phyloP scores from a whole-genome alignment of 2,888 invertebrate genomes.

The Lysandra bellargus region DNA sequence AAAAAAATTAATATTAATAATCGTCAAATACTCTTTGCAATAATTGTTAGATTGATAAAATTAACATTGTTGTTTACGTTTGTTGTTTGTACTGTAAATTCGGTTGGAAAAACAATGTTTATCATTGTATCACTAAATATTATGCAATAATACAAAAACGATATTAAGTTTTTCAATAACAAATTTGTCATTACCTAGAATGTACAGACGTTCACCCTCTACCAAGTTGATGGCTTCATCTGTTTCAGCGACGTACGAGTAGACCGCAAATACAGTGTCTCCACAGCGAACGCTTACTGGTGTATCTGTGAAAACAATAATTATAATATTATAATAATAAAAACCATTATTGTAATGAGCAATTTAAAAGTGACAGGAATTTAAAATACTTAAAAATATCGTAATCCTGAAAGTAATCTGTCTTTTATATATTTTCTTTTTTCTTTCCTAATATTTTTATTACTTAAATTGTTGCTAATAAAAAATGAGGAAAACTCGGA shows the following conservation, averaged over 20 bases:
- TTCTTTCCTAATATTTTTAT: too few species aligned
- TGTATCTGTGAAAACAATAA: constrained; percentile 52
- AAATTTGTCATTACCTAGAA: constrained; percentile 81
- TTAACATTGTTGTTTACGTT: too few species aligned
- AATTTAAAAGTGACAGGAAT: too few species aligned
- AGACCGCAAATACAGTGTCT: constrained; percentile 90
- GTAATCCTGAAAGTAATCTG: too few species aligned
- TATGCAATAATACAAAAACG: too few species aligned
- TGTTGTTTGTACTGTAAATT: too few species aligned
- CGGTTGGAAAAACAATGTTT: neutral
- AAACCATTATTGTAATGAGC: neutral
- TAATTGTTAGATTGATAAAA: neutral
- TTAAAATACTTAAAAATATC: too few species aligned
- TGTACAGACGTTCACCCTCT: constrained; percentile 93
- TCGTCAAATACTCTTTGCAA: neutral
- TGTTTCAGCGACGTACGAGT: constrained; percentile 91
- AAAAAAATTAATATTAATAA: neutral
- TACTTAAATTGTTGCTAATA: neutral
- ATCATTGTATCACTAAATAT: neutral
- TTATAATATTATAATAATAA: neutral
- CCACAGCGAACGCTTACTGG: constrained; percentile 83
- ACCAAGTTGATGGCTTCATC: constrained; percentile 93
- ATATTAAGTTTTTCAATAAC: too few species aligned
- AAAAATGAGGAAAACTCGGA: neutral
- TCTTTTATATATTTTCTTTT: too few species aligned